Conservation (phyloP, 2,113 vertebrate species). For the Melanerpes aurifrons region DNA sequence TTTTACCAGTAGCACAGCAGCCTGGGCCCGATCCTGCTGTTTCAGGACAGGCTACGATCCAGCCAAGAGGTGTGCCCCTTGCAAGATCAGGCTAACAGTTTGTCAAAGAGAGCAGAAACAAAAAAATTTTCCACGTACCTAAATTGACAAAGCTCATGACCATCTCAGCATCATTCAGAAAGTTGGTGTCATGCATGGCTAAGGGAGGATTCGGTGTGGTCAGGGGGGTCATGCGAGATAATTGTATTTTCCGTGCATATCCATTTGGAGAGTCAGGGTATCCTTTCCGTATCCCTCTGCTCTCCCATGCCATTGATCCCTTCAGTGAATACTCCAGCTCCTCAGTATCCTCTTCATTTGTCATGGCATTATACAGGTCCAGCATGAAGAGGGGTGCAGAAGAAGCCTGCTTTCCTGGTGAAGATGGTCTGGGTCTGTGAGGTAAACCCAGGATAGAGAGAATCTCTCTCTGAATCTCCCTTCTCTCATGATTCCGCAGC, state of each 20-base stretch:
- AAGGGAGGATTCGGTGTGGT: slow-evolving; percentile 87
- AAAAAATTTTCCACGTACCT: slow-evolving; percentile 83
- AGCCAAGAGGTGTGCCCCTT: neutral
- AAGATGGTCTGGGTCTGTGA: slow-evolving; percentile 96
- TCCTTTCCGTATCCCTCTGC: slow-evolving; percentile 82
- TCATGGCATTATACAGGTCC: slow-evolving; percentile 98
- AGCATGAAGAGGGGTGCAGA: slow-evolving; percentile 99
- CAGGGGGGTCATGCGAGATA: slow-evolving; percentile 79
- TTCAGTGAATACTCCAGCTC: slow-evolving; percentile 80
- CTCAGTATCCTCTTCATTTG: slow-evolving; percentile 89
- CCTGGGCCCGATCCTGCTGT: neutral
- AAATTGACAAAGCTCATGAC: slow-evolving; percentile 99
- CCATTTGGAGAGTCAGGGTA: slow-evolving; percentile 86
- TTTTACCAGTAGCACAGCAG: slow-evolving; percentile 29
- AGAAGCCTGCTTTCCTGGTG: slow-evolving; percentile 93
- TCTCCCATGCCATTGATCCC: slow-evolving; percentile 80
- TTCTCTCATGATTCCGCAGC: slow-evolving; percentile 95
- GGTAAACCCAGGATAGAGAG: slow-evolving; percentile 98
- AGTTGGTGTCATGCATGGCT: slow-evolving; percentile 92
- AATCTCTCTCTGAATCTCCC: slow-evolving; percentile 98
- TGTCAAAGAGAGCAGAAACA: slow-evolving; percentile 51
- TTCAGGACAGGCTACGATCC: slow-evolving; percentile 7
- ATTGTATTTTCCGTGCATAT: slow-evolving; percentile 86
- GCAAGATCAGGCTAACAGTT: neutral
- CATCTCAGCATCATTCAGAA: slow-evolving; percentile 99